A percentile compares a stretch with the other conserved stretches of the same genome.
phyloP scores from a whole-genome alignment of 2,113 vertebrate genomes.

The Galemys pyrenaicus region DNA sequence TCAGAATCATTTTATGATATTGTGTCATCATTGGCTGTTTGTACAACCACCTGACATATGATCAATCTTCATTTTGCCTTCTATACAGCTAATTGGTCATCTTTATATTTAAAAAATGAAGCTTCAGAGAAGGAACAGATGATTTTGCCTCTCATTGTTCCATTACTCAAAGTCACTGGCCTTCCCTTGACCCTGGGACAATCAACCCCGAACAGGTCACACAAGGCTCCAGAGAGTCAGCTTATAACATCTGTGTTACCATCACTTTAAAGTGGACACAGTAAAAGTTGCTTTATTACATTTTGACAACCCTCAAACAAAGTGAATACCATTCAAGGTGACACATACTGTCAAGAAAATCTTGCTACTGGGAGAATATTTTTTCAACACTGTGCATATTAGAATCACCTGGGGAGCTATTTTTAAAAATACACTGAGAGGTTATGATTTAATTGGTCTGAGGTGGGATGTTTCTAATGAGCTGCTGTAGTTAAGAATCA shows the following conservation, averaged over 20 bases:
- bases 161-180: background rate
- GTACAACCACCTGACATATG: background rate
- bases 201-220: background rate
- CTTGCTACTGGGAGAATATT: background rate
- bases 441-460: conserved; percentile 61
- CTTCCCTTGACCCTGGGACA: background rate
- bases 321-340: conserved; percentile 58
- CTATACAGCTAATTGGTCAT: background rate
- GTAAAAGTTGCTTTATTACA: conserved; percentile 56
- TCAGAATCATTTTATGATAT: background rate
- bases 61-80: background rate
- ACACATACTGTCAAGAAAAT: conserved; percentile 48
- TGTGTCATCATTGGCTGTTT: background rate
- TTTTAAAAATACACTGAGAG: conserved; percentile 30
- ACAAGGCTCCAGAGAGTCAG: background rate
- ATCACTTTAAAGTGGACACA: background rate
- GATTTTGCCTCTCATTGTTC: background rate
- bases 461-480: conserved; percentile 49
- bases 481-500: background rate
- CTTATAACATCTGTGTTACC: background rate
- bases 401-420: conserved; percentile 52
- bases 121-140: background rate
- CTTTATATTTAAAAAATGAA: conserved; percentile 1
- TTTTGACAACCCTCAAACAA: conserved; percentile 57
- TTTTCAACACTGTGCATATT: background rate